Base-by-base conservation (phyloP, 2,888 invertebrate genomes). In the Trilocha varians region DNA sequence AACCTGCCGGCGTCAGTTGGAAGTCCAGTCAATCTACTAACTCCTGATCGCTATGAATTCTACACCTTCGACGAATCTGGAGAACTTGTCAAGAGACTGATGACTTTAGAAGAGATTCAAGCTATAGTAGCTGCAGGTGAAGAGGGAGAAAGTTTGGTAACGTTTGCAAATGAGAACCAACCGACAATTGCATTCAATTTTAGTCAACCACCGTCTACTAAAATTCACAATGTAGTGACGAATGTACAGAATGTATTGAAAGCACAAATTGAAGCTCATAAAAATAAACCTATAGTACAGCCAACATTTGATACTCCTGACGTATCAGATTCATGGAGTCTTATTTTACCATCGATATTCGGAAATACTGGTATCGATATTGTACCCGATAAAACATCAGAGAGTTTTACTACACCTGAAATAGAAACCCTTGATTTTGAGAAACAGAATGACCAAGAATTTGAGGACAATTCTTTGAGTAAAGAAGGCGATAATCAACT, bases 61-160 rank as follows among this genome's bases (percentile, higher is more conserved):
- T 95, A 94, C 66, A 94, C 95, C 0, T 93, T 95, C 59, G 93
- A 95, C 60, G 93, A 94, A 59, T 90, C 91, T 42, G 95, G 95
- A 11, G 93, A 95, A 60, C 85, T 95, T 15, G 91, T 95, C 0
- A 94, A 93, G 61, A 88, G 93, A 45, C 85, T 94, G 25, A 95
- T 95, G 95, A 94, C 94, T 5, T 78, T 94, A 55, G 89, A 93
- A 59, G 93, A 95, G 77, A 95, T 95, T 49, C 93, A 94, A 65
- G 91, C 93, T 34, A 91, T 95, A 45, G 93, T 95, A 25, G 95
- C 95, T 0, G 92, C 91, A 32, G 93, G 94, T 0, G 93, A 93
- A 64, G 91, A 90, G 44, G 89, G 91, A 36, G 90, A 88, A 40
- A 78, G 87, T 43, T 49, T 88, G 58, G 79, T 87, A 55, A 76